A percentile compares a stretch with the other conserved stretches of the same genome.
These are phyloP conservation scores for Trachymyrmex septentrionalis DNA, from an alignment of 1,140 invertebrate genomes.

Conservation along the genomic window DNA sequence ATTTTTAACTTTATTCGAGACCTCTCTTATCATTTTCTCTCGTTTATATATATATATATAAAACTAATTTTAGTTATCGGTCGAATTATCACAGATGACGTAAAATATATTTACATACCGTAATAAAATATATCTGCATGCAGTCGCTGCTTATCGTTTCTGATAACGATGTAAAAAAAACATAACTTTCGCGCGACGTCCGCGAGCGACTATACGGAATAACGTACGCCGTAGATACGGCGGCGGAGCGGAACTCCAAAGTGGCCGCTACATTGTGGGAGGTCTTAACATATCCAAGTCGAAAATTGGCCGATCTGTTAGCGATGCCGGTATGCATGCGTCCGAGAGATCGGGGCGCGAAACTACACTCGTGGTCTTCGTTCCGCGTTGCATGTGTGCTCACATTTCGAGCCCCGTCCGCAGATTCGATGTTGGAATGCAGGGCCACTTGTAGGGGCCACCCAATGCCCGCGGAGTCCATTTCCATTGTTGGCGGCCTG, in stretches of 20 bases:
- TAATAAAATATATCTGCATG: no score
- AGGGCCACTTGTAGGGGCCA: conserved; percentile 74
- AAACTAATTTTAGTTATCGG: conserved; percentile 15
- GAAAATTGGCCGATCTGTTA: conserved; percentile 77
- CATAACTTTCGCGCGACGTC: not conserved
- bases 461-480: conserved; percentile 72
- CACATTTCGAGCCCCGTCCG: conserved; percentile 67
- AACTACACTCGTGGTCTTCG: conserved; percentile 74
- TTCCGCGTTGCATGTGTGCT: conserved; percentile 65
- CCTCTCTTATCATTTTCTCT: not conserved
- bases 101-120: not conserved
- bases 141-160: not conserved
- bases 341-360: conserved; percentile 72
- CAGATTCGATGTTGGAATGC: conserved; percentile 75
- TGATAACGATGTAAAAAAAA: not conserved
- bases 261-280: conserved; percentile 70
- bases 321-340: conserved; percentile 71
- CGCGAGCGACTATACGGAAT: conserved; percentile 24
- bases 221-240: conserved; percentile 51
- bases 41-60: conserved; percentile 2
- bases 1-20: not conserved
- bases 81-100: not conserved
- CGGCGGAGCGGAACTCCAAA: conserved; percentile 3
- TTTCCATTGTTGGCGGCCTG: conserved; percentile 77
- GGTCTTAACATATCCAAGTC: conserved; percentile 74